Evolutionary conservation across 2,888 invertebrate genomes (phyloP), one percentile per base, ranked within the genome.

Genomic region (Tetranychus piercei): DNA sequence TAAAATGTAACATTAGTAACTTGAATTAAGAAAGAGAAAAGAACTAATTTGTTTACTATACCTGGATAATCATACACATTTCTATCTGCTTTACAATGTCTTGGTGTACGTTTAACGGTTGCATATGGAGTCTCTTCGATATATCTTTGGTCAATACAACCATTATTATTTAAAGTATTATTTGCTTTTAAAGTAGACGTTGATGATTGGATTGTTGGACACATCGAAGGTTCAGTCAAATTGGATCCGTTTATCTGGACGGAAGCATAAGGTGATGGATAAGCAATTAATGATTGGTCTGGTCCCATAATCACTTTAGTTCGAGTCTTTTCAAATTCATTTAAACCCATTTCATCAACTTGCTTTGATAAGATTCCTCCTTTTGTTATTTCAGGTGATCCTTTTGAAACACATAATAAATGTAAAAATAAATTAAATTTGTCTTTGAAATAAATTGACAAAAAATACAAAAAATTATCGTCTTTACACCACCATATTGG

Each of bases 21-120:
- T 34, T 5, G 5, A 34, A 34, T 34, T 34, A 34, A 34, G 34
- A 44, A 44, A n/a, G 43, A 71, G 20, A 71, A n/a, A 7, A 55
- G 55, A 4, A 34, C n/a, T 44, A 34, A 69, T 55, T 23, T 1
- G 9, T 23, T 9, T 18, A 69, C 9, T 2, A 20, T 23, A 69
- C 69, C 74, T 55, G 55, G 74, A 70, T 23, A 71, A 71, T 74
- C 71, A 23, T 74, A 69, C 9, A 74, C 18, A 64, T 69, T 74
- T 15, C 44, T 8, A 23, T 34, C 44, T 20, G 34, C n/a, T 73
- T 64, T 64, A 20, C n/a, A n/a, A 6, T 44, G 44, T 11, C 74
- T 23, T 11, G 67, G 71, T n/a, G 55, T 74, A 8, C 70, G 11
- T 71, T 71, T 69, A n/a, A 69, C 74, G 6, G 71, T 74, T 0